Evolutionary conservation across 2,888 invertebrate genomes (phyloP), one percentile per base, ranked within the genome.

Genomic region (Lamellibrachia satsuma): DNA sequence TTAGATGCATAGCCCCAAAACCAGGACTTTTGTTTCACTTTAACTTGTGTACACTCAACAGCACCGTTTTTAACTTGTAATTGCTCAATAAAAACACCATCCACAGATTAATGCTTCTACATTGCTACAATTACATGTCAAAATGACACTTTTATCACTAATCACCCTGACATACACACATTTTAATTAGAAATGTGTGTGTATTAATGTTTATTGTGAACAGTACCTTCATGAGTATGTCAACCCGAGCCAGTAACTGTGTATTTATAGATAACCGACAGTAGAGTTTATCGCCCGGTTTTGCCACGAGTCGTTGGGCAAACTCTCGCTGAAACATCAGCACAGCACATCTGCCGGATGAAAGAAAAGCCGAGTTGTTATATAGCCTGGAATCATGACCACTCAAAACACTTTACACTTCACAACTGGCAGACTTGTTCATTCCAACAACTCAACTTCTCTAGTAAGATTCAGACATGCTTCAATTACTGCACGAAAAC

Each of bases 251-350:
- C 94, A 99, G 97, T 39, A 99, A 97, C 96, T 99, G 99, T 57
- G 99, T 99, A 96, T 99, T 99, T 92, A 99, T 98, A 92, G 99
- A 99, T 57, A 99, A 97, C 92, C 99, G 97, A 96, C 99, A 99
- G 96, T 98, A 99, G 11, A 99, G 97, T 97, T 99, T 99, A 95
- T 99, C 99, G 1, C 99, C 99, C 22, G 99, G 99, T 96, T 99
- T 98, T 0, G 99, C 99, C 1, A 99, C 98, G 92, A 99, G 97
- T 96, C 99, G 97, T 95, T 99, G 98, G 2, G 99, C 99, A 97
- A 99, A 99, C 97, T 99, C 99, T 95, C 98, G 97, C 97, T 99
- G 99, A 96, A 99, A 99, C 99, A 99, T 99, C 11, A 99, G 97
- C 6, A 99, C 98, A 39, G 99, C 99, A 97, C 99, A 99, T 94